phyloP scores from a whole-genome alignment of 2,113 vertebrate genomes.

The Caranx ignobilis region DNA sequence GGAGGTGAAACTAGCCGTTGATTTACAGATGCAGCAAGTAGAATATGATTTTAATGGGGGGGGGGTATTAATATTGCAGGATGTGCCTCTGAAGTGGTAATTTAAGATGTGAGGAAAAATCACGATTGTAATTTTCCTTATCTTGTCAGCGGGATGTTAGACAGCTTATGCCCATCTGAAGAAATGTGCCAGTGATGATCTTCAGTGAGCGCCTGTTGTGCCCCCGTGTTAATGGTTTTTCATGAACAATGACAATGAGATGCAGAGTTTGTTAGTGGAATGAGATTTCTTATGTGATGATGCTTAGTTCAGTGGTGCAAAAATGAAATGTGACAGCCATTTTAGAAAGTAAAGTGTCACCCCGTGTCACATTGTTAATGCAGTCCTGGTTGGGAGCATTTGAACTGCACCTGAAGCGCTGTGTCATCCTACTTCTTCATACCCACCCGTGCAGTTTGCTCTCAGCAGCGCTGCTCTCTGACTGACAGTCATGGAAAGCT shows the following conservation, averaged over 20 bases:
- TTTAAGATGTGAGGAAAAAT: not conserved
- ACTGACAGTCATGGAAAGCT: conserved; percentile 71
- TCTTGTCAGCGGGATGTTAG: not conserved
- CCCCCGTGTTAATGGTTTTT: not conserved
- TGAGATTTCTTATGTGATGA: not conserved
- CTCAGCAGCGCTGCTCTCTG: conserved; percentile 27
- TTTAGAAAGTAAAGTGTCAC: conserved; percentile 22
- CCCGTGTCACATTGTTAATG: conserved; percentile 11
- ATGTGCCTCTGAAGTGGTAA: conserved; percentile 2
- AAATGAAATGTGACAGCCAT: conserved; percentile 19
- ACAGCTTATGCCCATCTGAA: not conserved
- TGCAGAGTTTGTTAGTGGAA: not conserved
- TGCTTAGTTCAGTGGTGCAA: conserved; percentile 9
- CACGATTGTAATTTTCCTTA: not conserved
- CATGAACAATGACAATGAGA: not conserved
- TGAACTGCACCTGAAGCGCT: conserved; percentile 50
- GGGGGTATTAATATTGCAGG: not conserved
- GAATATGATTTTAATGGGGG: not conserved
- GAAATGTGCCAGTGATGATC: not conserved
- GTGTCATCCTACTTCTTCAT: conserved; percentile 61
- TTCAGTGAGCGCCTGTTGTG: not conserved
- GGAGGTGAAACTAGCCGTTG: not conserved
- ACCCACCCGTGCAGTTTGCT: conserved; percentile 43
- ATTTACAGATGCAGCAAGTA: not conserved
- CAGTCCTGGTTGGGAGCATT: conserved; percentile 27